Percentiles rank a stretch among this genome's conserved stretches.
Conservation (phyloP, 2,113 vertebrate species). For the Phalacrocorax carbo region DNA sequence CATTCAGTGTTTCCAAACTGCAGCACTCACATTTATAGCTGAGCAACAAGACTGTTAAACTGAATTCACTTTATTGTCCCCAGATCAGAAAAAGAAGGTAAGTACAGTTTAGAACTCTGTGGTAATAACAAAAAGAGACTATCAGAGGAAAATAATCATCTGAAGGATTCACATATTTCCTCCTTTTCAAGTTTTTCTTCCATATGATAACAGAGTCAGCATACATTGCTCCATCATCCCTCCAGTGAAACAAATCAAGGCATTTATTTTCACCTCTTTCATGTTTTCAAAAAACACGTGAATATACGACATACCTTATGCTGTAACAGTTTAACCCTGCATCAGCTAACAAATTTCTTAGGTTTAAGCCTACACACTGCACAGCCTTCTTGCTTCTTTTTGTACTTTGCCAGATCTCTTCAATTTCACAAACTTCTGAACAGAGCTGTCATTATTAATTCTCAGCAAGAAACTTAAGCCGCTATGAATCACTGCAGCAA, state of each 20-base stretch:
- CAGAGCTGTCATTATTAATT: constrained; percentile 37
- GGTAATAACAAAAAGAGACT: background rate
- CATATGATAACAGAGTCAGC: background rate
- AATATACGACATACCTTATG: background rate
- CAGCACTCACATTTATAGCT: background rate
- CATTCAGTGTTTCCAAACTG: background rate
- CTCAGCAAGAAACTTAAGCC: constrained; percentile 42
- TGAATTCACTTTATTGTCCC: background rate
- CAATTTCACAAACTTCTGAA: constrained; percentile 39
- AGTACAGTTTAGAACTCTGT: background rate
- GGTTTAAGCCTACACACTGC: background rate
- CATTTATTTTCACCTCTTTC: background rate
- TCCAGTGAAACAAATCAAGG: background rate
- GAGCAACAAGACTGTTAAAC: background rate
- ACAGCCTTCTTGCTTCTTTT: background rate
- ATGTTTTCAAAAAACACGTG: background rate
- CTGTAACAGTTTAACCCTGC: background rate
- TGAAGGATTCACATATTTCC: background rate
- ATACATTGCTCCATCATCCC: background rate
- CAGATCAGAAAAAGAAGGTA: background rate
- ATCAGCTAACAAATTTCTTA: background rate
- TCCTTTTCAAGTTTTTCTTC: background rate
- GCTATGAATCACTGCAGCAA: background rate
- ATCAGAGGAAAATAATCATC: background rate
- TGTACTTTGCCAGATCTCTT: background rate